Evolutionary conservation across 2,888 invertebrate genomes (phyloP).

Genomic region (Lapara coniferarum): DNA sequence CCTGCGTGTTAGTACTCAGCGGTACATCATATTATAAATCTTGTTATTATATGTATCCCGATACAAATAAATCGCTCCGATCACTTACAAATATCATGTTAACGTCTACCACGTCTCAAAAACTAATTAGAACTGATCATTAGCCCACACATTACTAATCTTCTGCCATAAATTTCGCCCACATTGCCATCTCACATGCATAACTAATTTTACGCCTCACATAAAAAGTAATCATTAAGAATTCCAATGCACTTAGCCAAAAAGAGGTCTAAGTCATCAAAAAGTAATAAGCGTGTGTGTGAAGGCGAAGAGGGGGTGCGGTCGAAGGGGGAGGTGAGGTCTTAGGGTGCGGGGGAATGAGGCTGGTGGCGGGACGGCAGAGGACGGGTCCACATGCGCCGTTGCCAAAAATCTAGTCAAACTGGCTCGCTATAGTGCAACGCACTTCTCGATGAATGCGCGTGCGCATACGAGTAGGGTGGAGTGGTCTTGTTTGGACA

Average conservation of each 20-base stretch:
- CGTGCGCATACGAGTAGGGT: slow-evolving; percentile 44
- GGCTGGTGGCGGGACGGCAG: slow-evolving; percentile 40
- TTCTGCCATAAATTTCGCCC: slow-evolving; percentile 17
- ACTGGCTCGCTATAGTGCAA: slow-evolving; percentile 82
- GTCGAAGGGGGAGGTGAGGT: slow-evolving; percentile 38
- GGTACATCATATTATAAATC: too few relatives aligned
- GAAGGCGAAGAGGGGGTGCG: slow-evolving; percentile 39
- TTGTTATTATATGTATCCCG: too few relatives aligned
- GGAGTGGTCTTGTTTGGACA: slow-evolving; percentile 45
- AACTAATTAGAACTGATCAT: slow-evolving; percentile 10
- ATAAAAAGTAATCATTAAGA: slow-evolving; percentile 27
- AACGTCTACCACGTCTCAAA: not conserved
- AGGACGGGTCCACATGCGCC: slow-evolving; percentile 44
- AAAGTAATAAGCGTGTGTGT: slow-evolving; percentile 61
- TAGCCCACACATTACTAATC: slow-evolving; percentile 7
- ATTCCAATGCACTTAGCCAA: slow-evolving; percentile 33
- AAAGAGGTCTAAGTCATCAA: slow-evolving; percentile 60
- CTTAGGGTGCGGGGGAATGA: slow-evolving; percentile 38
- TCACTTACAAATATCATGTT: not conserved
- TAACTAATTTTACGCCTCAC: slow-evolving; percentile 21
- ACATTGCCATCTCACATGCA: slow-evolving; percentile 14
- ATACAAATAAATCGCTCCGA: not conserved
- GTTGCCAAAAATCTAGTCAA: slow-evolving; percentile 83
- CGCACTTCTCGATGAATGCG: slow-evolving; percentile 76
- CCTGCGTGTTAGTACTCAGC: too few relatives aligned